These are phyloP conservation scores for Drosophila mettleri DNA, from an alignment of 2,888 invertebrate species.

Conservation along the genomic window DNA sequence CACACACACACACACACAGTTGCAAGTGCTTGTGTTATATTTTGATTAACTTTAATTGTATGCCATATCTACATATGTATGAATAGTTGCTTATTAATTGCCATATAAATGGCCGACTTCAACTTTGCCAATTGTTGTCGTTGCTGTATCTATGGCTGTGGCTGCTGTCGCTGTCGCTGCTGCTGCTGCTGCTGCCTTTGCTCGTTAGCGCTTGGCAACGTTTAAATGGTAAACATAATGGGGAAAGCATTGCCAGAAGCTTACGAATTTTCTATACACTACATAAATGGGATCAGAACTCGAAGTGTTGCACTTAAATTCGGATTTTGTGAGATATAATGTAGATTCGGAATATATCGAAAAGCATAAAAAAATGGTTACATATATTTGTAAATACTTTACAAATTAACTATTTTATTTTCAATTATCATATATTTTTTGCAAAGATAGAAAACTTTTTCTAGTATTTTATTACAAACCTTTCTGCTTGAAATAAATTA, in stretches of 20 bases:
- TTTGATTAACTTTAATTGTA: slow-evolving; percentile 38
- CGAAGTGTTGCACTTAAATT: background rate
- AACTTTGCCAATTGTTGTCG: slow-evolving; percentile 59
- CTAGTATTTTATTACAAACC: no score
- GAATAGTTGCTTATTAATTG: slow-evolving; percentile 66
- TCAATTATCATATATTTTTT: no score
- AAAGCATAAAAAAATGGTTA: no score
- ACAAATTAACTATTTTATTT: no score
- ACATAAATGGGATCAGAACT: background rate
- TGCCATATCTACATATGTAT: slow-evolving; percentile 27
- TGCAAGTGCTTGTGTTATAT: slow-evolving; percentile 28
- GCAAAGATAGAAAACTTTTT: no score
- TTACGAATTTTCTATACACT: slow-evolving; percentile 29
- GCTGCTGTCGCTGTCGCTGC: slow-evolving; percentile 19
- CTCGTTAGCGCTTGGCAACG: slow-evolving; percentile 68
- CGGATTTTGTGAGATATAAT: background rate
- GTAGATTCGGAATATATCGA: no score
- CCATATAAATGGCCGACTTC: slow-evolving; percentile 72
- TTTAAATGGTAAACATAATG: slow-evolving; percentile 48
- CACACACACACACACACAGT: background rate
- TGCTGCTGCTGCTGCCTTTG: slow-evolving; percentile 41
- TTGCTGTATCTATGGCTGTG: slow-evolving; percentile 25
- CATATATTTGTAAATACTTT: no score
- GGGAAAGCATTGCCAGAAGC: background rate
- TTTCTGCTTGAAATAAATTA: no score